Percentiles rank a stretch among this genome's conserved stretches.
These are phyloP conservation scores for Thymelicus acteon DNA, from an alignment of 2,888 invertebrate genomes.

Conservation along the genomic window DNA sequence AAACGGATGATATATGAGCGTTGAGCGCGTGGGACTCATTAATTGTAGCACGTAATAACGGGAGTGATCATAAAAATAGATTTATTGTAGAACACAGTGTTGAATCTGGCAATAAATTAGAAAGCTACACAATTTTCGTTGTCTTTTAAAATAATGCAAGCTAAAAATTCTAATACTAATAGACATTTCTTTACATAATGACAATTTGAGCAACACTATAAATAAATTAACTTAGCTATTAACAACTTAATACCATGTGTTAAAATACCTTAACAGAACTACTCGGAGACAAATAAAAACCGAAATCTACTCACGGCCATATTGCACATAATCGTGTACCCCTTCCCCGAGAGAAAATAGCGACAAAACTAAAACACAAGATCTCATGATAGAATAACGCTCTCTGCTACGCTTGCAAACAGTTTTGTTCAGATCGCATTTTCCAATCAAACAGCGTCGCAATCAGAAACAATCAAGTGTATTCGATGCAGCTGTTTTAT, in stretches of 20 bases:
- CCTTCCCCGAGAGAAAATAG: slow-evolving; percentile 34
- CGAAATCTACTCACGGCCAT: slow-evolving; percentile 68
- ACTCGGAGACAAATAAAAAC: too few species aligned
- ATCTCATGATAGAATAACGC: slow-evolving; percentile 47
- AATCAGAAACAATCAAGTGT: slow-evolving; percentile 66
- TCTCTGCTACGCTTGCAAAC: neutral
- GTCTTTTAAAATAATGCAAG: slow-evolving; percentile 10
- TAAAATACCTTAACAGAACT: too few species aligned
- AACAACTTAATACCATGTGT: too few species aligned
- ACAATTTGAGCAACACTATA: too few species aligned
- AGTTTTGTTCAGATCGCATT: slow-evolving; percentile 41
- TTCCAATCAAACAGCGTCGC: slow-evolving; percentile 52
- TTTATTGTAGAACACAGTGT: slow-evolving; percentile 23
- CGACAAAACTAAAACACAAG: slow-evolving; percentile 42
- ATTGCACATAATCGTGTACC: slow-evolving; percentile 67
- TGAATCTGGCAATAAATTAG: neutral
- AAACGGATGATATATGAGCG: slow-evolving; percentile 31
- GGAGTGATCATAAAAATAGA: slow-evolving; percentile 30
- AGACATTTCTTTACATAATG: too few species aligned
- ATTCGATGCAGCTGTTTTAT: slow-evolving; percentile 64
- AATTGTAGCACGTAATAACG: slow-evolving; percentile 38
- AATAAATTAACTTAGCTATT: too few species aligned
- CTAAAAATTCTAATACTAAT: too few species aligned
- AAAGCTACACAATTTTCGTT: neutral
- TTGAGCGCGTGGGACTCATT: slow-evolving; percentile 32